Evolutionary conservation across 2,888 invertebrate species (phyloP).

Genomic region (Pandemis cinnamomeana): DNA sequence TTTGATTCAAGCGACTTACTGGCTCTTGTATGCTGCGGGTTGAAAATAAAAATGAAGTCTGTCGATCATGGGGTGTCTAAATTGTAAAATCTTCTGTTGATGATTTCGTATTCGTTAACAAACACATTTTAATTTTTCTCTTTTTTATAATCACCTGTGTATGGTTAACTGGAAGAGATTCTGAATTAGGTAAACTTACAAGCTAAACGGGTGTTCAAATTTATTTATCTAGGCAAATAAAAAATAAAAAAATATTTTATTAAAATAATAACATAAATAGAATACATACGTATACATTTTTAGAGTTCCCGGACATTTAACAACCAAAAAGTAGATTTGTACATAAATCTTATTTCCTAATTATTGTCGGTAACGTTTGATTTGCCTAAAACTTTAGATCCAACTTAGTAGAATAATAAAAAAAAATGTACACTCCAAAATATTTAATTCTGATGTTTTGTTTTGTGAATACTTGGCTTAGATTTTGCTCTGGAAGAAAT

Average conservation of each 20-base stretch:
- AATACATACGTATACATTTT: neutral
- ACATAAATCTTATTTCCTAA: neutral
- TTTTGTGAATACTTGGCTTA: conserved; percentile 20
- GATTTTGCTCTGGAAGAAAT: conserved; percentile 21
- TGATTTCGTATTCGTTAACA: neutral
- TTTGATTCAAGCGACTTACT: neutral
- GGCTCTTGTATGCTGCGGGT: neutral
- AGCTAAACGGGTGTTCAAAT: conserved; percentile 1
- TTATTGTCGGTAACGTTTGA: neutral
- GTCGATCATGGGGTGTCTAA: neutral
- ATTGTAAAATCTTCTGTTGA: conserved; percentile 2
- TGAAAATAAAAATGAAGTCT: neutral
- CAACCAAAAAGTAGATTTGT: neutral
- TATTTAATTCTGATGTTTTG: neutral
- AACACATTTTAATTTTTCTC: neutral
- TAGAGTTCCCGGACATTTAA: neutral
- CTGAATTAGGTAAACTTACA: conserved; percentile 15
- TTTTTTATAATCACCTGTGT: conserved; percentile 14
- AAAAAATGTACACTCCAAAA: neutral
- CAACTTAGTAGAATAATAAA: neutral
- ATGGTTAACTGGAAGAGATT: conserved; percentile 30
- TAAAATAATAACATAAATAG: neutral
- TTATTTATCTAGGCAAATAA: neutral
- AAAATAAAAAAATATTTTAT: neutral
- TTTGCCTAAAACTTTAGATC: neutral